Evolutionary conservation across 2,113 vertebrate genomes (phyloP).

Genomic region (Microtus oregoni): DNA sequence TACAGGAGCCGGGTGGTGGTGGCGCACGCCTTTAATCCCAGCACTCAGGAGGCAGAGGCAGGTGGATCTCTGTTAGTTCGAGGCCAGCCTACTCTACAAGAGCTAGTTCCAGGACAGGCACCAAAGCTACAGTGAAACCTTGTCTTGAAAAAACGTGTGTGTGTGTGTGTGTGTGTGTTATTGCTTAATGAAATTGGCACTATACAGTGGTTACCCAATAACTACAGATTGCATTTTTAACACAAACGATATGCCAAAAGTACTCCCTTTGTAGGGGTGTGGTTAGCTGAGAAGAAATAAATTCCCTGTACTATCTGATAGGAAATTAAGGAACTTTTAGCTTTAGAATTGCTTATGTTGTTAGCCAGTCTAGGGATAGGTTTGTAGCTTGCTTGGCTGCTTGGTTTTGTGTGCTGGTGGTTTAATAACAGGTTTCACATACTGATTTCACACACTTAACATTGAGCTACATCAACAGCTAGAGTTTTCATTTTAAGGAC

Average conservation of each 20-base stretch:
- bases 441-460: not conserved
- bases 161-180: not conserved
- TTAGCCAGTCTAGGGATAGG: not conserved
- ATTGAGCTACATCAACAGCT: too few relatives aligned
- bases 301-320: constrained; percentile 6
- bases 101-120: too few relatives aligned
- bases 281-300: constrained; percentile 10
- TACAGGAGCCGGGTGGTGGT: too few relatives aligned
- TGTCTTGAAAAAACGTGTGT: too few relatives aligned
- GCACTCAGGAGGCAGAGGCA: too few relatives aligned
- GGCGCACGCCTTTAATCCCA: too few relatives aligned
- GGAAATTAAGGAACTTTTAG: constrained; percentile 28
- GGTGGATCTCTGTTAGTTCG: too few relatives aligned
- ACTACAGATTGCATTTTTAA: constrained; percentile 34
- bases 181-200: not conserved
- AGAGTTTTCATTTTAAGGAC: constrained; percentile 36
- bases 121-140: too few relatives aligned
- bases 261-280: constrained; percentile 7
- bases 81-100: too few relatives aligned
- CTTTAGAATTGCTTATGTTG: not conserved
- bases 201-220: not conserved
- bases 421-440: not conserved
- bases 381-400: not conserved
- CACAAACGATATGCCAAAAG: not conserved
- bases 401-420: not conserved